Evolutionary conservation across 2,888 invertebrate species (phyloP).

Genomic region (Dusona sp.): DNA sequence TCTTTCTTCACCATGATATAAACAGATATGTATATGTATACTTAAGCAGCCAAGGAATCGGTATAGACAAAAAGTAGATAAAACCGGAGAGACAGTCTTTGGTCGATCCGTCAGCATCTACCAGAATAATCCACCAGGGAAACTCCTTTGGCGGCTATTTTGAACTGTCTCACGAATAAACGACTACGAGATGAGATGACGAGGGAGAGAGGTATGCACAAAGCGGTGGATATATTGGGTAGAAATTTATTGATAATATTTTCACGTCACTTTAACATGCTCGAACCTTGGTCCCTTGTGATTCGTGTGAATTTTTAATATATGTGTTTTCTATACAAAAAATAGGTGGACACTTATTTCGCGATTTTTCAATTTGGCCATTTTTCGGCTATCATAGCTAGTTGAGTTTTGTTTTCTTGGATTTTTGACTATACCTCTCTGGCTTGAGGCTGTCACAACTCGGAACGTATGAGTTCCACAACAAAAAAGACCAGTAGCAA

Average conservation of each 20-base stretch:
- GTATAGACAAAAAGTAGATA: conserved; percentile 25
- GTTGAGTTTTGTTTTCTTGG: no score
- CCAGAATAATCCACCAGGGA: conserved; percentile 58
- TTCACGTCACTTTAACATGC: background rate
- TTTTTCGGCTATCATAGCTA: no score
- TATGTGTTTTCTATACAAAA: no score
- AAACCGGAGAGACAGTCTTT: conserved; percentile 40
- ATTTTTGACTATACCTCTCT: no score
- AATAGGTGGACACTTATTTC: no score
- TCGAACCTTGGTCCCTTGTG: background rate
- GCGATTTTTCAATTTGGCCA: no score
- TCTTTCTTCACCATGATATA: conserved; percentile 47
- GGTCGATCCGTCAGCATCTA: conserved; percentile 63
- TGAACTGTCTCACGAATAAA: conserved; percentile 19
- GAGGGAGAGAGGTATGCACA: conserved; percentile 24
- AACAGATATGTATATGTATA: conserved; percentile 18
- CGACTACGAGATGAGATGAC: conserved; percentile 11
- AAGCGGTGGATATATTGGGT: conserved; percentile 19
- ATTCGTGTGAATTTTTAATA: background rate
- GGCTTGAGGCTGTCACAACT: no score
- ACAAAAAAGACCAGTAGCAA: no score
- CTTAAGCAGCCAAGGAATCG: conserved; percentile 9
- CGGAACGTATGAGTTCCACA: no score
- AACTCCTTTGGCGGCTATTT: conserved; percentile 53
- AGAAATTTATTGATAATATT: conserved; percentile 18